Conservation (phyloP, 2,113 vertebrate genomes). For the Cephalopholis sonnerati region DNA sequence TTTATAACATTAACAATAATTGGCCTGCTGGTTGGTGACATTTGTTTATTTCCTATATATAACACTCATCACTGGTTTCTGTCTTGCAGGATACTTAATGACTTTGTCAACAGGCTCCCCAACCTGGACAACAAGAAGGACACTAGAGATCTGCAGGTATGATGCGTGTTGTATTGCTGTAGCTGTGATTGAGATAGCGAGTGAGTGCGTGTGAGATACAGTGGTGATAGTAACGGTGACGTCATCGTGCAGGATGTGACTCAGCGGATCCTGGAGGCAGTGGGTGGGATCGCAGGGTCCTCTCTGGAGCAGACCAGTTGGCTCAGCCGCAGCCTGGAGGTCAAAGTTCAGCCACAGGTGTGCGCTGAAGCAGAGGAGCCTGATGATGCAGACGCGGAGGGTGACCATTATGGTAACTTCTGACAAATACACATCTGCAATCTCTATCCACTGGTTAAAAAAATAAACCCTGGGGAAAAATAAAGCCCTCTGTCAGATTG, state of each 20-base stretch:
- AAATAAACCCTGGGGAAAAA: not conserved
- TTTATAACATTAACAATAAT: not conserved
- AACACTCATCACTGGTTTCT: slow-evolving; percentile 26
- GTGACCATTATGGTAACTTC: slow-evolving; percentile 84
- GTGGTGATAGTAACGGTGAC: not conserved
- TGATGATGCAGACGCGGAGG: slow-evolving; percentile 82
- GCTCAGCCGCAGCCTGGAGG: slow-evolving; percentile 96
- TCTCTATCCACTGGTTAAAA: not conserved
- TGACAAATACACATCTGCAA: not conserved
- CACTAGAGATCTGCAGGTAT: slow-evolving; percentile 94
- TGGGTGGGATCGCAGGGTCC: slow-evolving; percentile 93
- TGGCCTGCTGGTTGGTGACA: not conserved
- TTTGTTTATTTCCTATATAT: not conserved
- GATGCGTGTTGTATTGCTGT: not conserved
- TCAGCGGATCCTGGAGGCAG: slow-evolving; percentile 93
- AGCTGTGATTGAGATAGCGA: not conserved
- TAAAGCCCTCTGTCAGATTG: not conserved
- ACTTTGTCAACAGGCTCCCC: slow-evolving; percentile 92
- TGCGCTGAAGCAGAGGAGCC: slow-evolving; percentile 87
- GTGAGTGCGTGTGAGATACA: not conserved
- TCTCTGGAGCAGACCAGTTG: slow-evolving; percentile 98
- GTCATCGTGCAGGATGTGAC: slow-evolving; percentile 89
- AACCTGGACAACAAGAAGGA: slow-evolving; percentile 96
- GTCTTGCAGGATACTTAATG: slow-evolving; percentile 91
- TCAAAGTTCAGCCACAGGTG: slow-evolving; percentile 96